These are phyloP conservation scores for Sinopyrophorus schimmeli DNA, from an alignment of 2,888 invertebrate species.

Conservation along the genomic window DNA sequence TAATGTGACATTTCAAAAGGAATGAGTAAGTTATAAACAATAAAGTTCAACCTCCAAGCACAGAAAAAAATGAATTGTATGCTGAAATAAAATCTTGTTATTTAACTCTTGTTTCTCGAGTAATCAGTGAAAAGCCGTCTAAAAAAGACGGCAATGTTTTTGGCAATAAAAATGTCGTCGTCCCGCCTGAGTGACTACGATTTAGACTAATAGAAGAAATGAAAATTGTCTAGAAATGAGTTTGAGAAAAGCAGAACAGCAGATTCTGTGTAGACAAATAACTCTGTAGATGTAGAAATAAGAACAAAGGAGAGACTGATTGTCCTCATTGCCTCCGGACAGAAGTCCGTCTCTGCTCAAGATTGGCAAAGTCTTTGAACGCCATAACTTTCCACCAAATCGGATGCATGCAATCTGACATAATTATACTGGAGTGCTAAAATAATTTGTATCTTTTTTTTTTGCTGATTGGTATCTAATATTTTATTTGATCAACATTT, in stretches of 20 bases:
- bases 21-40: no score
- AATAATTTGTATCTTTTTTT: no score
- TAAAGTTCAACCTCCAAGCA: no score
- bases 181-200: constrained; percentile 41
- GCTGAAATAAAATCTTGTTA: constrained; percentile 8
- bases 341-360: constrained; percentile 50
- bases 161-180: constrained; percentile 36
- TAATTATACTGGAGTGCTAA: no score
- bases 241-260: constrained; percentile 46
- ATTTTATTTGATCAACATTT: no score
- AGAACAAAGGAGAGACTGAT: constrained; percentile 53
- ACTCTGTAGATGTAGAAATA: constrained; percentile 51
- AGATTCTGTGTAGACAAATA: constrained; percentile 49
- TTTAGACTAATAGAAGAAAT: constrained; percentile 42
- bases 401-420: no score
- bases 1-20: no score
- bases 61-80: no score
- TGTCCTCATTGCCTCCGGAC: constrained; percentile 55
- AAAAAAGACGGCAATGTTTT: constrained; percentile 25
- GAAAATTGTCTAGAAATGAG: constrained; percentile 46
- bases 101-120: constrained; percentile 32
- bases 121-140: constrained; percentile 28
- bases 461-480: no score
- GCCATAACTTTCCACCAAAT: constrained; percentile 42
- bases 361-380: constrained; percentile 43